These are phyloP conservation scores for Platypus cylindrus DNA, from an alignment of 2,888 invertebrate species.

Conservation along the genomic window DNA sequence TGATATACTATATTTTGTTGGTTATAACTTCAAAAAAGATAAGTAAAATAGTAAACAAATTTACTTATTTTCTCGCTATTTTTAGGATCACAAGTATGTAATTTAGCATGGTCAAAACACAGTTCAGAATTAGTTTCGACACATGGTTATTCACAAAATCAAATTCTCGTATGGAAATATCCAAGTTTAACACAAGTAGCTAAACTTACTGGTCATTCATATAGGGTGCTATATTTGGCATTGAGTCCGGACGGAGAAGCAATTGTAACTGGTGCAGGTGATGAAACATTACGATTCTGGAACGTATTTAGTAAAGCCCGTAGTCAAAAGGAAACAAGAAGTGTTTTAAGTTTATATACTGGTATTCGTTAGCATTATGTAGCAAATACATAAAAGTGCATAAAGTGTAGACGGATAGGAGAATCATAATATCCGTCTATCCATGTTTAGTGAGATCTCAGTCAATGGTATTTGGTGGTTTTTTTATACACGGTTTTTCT, in stretches of 20 bases:
- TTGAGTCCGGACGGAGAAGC: slow-evolving; percentile 97
- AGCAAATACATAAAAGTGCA: too few species aligned
- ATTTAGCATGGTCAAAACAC: slow-evolving; percentile 97
- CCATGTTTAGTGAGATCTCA: too few species aligned
- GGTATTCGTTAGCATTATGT: slow-evolving; percentile 73
- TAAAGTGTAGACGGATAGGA: too few species aligned
- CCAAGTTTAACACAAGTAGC: slow-evolving; percentile 94
- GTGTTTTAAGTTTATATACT: slow-evolving; percentile 84
- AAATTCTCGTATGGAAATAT: slow-evolving; percentile 98
- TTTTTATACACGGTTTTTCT: too few species aligned
- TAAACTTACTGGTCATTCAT: slow-evolving; percentile 92
- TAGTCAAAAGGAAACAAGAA: slow-evolving; percentile 87
- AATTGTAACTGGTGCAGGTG: slow-evolving; percentile 97
- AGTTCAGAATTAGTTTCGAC: slow-evolving; percentile 95
- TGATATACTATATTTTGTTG: slow-evolving; percentile 4
- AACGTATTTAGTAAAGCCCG: slow-evolving; percentile 97
- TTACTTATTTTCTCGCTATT: too few species aligned
- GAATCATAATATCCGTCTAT: too few species aligned
- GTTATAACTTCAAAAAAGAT: too few species aligned
- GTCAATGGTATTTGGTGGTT: too few species aligned
- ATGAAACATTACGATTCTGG: slow-evolving; percentile 97
- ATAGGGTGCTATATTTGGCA: slow-evolving; percentile 84
- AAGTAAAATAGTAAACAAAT: too few species aligned
- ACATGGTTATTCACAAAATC: slow-evolving; percentile 97
- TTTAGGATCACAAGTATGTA: slow-evolving; percentile 90